A percentile compares a stretch with the other conserved stretches of the same genome.
phyloP scores from a whole-genome alignment of 2,113 vertebrate genomes.

The Tachysurus vachellii region DNA sequence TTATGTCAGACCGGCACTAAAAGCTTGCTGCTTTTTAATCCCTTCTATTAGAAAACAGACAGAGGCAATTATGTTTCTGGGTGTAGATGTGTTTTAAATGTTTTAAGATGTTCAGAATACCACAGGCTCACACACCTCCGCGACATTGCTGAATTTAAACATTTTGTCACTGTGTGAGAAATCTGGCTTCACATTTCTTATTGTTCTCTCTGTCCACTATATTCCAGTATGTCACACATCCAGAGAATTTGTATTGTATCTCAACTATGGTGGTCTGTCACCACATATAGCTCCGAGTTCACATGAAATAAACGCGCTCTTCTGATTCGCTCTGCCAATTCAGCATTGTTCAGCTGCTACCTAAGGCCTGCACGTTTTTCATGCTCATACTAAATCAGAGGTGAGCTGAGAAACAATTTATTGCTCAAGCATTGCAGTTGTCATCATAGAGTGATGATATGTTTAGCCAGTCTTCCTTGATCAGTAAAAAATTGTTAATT shows the following conservation, averaged over 20 bases:
- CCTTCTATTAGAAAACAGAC: background rate
- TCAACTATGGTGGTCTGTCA: slow-evolving; percentile 20
- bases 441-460: background rate
- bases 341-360: background rate
- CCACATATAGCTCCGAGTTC: background rate
- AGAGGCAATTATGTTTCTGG: background rate
- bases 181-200: background rate
- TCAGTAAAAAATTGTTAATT: background rate
- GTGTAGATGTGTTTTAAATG: background rate
- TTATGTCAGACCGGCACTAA: background rate
- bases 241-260: background rate
- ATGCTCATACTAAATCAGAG: background rate
- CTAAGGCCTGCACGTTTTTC: background rate
- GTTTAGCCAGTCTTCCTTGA: background rate
- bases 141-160: slow-evolving; percentile 9
- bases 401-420: background rate
- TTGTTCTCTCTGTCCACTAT: background rate
- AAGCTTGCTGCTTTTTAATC: background rate
- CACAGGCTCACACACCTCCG: background rate
- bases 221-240: background rate
- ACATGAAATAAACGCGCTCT: background rate
- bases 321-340: background rate
- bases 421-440: background rate
- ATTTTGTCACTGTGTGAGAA: background rate
- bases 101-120: background rate